Evolutionary conservation across 2,888 invertebrate genomes (phyloP).

Genomic region (Dicycla oo): DNA sequence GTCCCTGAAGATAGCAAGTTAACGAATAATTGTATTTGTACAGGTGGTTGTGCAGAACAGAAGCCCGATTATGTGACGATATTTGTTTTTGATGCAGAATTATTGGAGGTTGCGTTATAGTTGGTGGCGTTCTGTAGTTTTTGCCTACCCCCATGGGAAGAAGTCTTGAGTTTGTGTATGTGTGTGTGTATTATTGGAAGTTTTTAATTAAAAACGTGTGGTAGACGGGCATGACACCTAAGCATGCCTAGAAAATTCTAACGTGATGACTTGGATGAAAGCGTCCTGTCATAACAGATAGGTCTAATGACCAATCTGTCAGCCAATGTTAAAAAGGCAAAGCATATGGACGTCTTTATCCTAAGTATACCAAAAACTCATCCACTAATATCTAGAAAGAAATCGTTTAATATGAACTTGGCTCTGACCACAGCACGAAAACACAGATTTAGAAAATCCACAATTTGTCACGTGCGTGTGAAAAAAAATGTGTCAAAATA

Average conservation of each 20-base stretch:
- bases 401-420: background rate
- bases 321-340: too few species aligned
- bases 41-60: conserved; percentile 7
- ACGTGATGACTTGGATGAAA: background rate
- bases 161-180: too few species aligned
- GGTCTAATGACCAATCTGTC: too few species aligned
- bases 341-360: too few species aligned
- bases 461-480: conserved; percentile 1
- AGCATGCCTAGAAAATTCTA: too few species aligned
- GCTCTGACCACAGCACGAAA: background rate
- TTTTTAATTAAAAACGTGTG: background rate
- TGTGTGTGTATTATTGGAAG: background rate
- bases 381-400: conserved; percentile 6
- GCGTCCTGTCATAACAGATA: too few species aligned
- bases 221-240: too few species aligned
- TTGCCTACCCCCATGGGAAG: too few species aligned
- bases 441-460: background rate
- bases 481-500: conserved; percentile 14
- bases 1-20: background rate
- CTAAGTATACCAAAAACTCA: background rate
- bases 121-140: too few species aligned
- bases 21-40: conserved; percentile 24
- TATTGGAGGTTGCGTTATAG: too few species aligned
- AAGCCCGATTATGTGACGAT: background rate
- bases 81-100: background rate